These are phyloP conservation scores for Hirtodrosophila histrioides DNA, from an alignment of 2,888 invertebrate species.

Conservation along the genomic window DNA sequence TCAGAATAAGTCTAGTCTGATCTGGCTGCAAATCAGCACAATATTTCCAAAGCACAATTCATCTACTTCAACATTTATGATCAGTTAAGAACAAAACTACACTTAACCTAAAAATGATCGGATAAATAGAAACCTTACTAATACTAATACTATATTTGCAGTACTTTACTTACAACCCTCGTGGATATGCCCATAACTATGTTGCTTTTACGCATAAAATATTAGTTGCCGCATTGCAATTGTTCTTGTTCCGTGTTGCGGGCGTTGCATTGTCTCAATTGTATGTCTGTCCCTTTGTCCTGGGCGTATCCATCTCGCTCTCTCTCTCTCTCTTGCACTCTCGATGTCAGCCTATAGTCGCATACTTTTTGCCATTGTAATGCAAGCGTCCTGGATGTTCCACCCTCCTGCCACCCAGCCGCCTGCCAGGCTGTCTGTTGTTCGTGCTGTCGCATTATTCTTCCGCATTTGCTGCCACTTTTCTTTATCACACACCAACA, in stretches of 20 bases:
- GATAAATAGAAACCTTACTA: too few species aligned
- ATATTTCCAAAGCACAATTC: too few species aligned
- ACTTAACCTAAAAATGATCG: too few species aligned
- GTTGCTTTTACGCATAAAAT: conserved; percentile 76
- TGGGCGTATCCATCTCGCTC: background rate
- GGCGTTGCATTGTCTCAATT: conserved; percentile 74
- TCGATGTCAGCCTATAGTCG: conserved; percentile 56
- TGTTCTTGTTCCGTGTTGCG: conserved; percentile 68
- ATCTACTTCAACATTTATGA: too few species aligned
- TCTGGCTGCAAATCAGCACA: too few species aligned
- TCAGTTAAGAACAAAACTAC: too few species aligned
- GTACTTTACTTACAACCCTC: conserved; percentile 28
- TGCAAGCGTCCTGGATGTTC: conserved; percentile 29
- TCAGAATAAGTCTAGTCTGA: too few species aligned
- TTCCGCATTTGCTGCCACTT: conserved; percentile 80
- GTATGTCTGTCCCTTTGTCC: conserved; percentile 21
- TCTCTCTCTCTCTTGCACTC: conserved; percentile 5
- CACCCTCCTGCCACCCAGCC: conserved; percentile 16
- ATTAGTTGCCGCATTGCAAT: conserved; percentile 77
- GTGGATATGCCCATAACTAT: conserved; percentile 25
- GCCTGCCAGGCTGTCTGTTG: conserved; percentile 49
- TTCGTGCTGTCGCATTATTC: conserved; percentile 80
- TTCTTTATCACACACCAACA: conserved; percentile 69
- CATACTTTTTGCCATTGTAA: conserved; percentile 68
- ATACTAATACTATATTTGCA: background rate